Evolutionary conservation across 1,140 invertebrate genomes (phyloP).

Genomic region (Bicyclus anynana): DNA sequence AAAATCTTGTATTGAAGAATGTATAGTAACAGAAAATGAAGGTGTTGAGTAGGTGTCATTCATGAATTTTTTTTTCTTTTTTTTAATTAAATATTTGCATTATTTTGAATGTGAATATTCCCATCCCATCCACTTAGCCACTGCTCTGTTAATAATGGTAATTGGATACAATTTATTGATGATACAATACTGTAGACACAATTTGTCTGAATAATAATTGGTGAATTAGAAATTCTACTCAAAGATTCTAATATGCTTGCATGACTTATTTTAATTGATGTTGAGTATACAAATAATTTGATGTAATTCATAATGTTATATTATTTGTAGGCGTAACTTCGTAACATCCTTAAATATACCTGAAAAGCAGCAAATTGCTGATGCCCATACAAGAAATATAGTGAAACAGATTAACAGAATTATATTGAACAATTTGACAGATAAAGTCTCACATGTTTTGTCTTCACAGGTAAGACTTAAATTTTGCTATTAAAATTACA

Average conservation of each 20-base stretch:
- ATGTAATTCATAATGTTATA: too few relatives aligned
- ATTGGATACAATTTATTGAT: too few relatives aligned
- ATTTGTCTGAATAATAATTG: too few relatives aligned
- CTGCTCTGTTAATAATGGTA: too few relatives aligned
- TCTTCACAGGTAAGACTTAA: slow-evolving; percentile 75
- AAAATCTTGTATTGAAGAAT: slow-evolving; percentile 79
- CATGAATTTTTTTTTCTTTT: background rate
- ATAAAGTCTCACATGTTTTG: slow-evolving; percentile 79
- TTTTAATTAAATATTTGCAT: background rate
- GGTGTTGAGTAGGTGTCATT: slow-evolving; percentile 72
- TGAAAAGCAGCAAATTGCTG: slow-evolving; percentile 52
- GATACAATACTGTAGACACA: too few relatives aligned
- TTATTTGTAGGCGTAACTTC: slow-evolving; percentile 43
- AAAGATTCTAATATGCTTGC: too few relatives aligned
- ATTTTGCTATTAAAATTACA: background rate
- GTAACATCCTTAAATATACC: slow-evolving; percentile 32
- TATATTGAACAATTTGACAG: slow-evolving; percentile 78
- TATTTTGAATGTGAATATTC: background rate
- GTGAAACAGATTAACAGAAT: slow-evolving; percentile 84
- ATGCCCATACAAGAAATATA: slow-evolving; percentile 73
- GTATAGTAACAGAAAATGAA: slow-evolving; percentile 78
- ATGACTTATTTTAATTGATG: too few relatives aligned
- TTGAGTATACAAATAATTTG: too few relatives aligned
- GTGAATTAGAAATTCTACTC: too few relatives aligned
- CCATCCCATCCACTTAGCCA: too few relatives aligned